Evolutionary conservation across 1,140 invertebrate species (phyloP), one percentile per base, ranked within the genome.

Genomic region (Trichonephila inaurata): DNA sequence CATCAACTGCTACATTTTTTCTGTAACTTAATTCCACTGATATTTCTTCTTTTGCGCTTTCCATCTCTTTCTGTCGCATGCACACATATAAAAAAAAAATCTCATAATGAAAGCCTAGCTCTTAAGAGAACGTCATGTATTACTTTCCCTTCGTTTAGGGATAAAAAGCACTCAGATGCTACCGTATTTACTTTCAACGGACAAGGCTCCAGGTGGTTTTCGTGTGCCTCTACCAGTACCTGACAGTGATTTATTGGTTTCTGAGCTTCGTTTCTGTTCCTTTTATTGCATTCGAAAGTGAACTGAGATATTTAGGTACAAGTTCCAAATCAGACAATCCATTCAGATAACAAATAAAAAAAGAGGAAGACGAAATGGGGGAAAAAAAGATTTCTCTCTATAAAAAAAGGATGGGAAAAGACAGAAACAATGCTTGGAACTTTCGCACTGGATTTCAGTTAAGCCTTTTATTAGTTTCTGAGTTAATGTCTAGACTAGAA

Each of bases 181-280:
- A 24, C 66, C 14, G n/a, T 69, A 69, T 69, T 69, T 69, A 69
- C 24, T 69, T 24, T 69, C 21, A 24, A 21, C 66, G 66, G 66
- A 69, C 66, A 69, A n/a, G 24, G n/a, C 66, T 69, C 66, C 66
- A 69, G 66, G 66, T 69, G 66, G 66, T 69, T 69, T 10, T 24
- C n/a, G 7, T n/a, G 21, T 66, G 2, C 64, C 62, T 5, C 8
- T n/a, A n/a, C n/a, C 21, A 10, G 64, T n/a, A 24, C 66, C 66
- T 69, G 66, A 69, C 66, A 69, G 66, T 69, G 66, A 69, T 69
- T 69, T 69, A 69, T 69, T 69, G 24, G n/a, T n/a, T 69, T 69
- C 66, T n/a, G n/a, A 24, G 66, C n/a, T 69, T 69, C 24, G 66
- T 69, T 28, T 69, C 66, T 69, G n/a, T 12, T 69, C 24, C 66